These are phyloP conservation scores for Pyrrhopygopsis socrates DNA, from an alignment of 2,888 invertebrate genomes.

Conservation along the genomic window DNA sequence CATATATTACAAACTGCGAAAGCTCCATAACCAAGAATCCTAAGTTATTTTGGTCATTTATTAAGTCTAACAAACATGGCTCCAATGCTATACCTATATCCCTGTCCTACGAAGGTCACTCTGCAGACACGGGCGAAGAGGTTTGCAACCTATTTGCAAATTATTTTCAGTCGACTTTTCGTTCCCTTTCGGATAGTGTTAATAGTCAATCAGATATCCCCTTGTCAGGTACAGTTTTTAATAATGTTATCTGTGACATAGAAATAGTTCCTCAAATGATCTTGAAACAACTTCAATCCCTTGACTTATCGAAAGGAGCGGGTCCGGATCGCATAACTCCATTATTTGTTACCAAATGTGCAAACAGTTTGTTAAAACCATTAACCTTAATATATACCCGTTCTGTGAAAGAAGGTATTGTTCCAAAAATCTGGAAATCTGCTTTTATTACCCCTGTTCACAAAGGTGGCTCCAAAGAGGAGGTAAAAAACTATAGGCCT, in stretches of 20 bases:
- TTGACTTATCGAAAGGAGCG: background rate
- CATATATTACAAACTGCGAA: constrained; percentile 25
- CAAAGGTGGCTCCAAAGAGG: background rate
- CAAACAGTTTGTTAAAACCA: background rate
- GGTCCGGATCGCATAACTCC: background rate
- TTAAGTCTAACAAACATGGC: constrained; percentile 1
- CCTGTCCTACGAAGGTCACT: background rate
- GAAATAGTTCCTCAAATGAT: background rate
- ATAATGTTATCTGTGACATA: constrained; percentile 6
- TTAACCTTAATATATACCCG: background rate
- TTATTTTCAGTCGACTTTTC: constrained; percentile 20
- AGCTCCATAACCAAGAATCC: constrained; percentile 15
- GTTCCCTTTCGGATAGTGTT: background rate
- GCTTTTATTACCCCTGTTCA: constrained; percentile 20
- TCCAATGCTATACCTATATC: background rate
- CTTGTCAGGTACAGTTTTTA: background rate
- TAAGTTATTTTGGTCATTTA: constrained; percentile 30
- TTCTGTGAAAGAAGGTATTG: background rate
- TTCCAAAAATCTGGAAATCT: constrained; percentile 1
- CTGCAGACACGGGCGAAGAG: background rate
- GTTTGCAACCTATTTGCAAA: constrained; percentile 11
- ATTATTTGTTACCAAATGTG: background rate
- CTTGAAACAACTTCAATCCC: background rate
- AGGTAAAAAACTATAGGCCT: constrained; percentile 16
- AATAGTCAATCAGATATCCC: background rate